These are phyloP conservation scores for Amphipoea oculea DNA, from an alignment of 2,888 invertebrate species.

Conservation along the genomic window DNA sequence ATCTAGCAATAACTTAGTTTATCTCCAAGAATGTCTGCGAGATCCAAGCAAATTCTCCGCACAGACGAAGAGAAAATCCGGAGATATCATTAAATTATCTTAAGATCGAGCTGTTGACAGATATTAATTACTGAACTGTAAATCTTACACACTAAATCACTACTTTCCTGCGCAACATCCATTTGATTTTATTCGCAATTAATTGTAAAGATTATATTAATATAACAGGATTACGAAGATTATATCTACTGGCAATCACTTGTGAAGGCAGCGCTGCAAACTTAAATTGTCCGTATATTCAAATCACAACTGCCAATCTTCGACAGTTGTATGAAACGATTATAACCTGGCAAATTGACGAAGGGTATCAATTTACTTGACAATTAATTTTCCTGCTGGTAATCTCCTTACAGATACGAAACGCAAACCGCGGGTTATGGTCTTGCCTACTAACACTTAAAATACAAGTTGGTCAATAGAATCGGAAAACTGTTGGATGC, in stretches of 20 bases:
- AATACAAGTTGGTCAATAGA: not conserved
- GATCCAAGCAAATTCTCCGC: not conserved
- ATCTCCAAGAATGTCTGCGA: not conserved
- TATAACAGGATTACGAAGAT: slow-evolving; percentile 7
- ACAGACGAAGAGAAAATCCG: slow-evolving; percentile 5
- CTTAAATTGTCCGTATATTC: not conserved
- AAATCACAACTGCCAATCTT: not conserved
- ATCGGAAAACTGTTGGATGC: not conserved
- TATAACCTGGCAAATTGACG: not conserved
- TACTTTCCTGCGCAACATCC: not conserved
- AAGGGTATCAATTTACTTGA: not conserved
- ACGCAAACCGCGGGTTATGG: not conserved
- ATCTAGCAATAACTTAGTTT: too few species aligned
- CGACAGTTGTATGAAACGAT: not conserved
- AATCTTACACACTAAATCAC: slow-evolving; percentile 1
- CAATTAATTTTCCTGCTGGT: not conserved
- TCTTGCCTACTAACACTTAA: not conserved
- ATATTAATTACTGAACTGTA: slow-evolving; percentile 31
- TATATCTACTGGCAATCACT: not conserved
- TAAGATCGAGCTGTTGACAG: slow-evolving; percentile 25
- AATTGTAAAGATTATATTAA: slow-evolving; percentile 6
- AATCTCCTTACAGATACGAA: not conserved
- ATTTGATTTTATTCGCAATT: slow-evolving; percentile 30
- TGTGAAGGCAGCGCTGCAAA: not conserved
- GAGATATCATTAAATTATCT: slow-evolving; percentile 21